Evolutionary conservation across 2,888 invertebrate species (phyloP), one percentile per base, ranked within the genome.

Genomic region (Trimorus sp.): DNA sequence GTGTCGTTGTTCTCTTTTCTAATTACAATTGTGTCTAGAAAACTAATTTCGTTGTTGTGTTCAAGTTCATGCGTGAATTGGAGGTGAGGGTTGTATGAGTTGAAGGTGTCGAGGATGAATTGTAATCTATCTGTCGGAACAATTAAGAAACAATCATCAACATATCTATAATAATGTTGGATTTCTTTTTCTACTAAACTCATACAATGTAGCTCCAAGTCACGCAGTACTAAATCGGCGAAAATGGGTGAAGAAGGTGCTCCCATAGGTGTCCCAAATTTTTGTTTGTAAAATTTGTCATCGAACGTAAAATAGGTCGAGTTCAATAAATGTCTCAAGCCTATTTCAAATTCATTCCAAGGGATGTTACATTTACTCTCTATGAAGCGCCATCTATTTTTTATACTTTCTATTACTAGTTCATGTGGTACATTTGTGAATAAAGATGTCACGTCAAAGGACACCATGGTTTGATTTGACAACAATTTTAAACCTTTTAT

Each of bases 51-150:
- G 7, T 56, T n/a, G 12, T 56, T 56, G 4, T 12, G 16, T 56
- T 56, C 56, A 3, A 56, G 8, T 36, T 56, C 56, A 37, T 12
- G 9, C n/a, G 37, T 56, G 7, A 56, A 56, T 56, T 56, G 36
- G 3, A 56, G n/a, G 12, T 37, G 3, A 11, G 8, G 36, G 12
- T 56, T 6, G 12, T 12, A 56, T 9, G 11, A 12, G n/a, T 56
- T 56, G 12, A 56, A 56, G 4, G 6, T 8, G 9, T 56, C 6
- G 7, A 56, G 12, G 0, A 37, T 56, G 2, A 12, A 12, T n/a
- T 4, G 7, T 2, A 49, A 4, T 12, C 12, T 36, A 26, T 56
- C 15, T 1, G 8, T 9, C 7, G 36, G 37, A 12, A 37, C 4
- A 12, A 56, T 36, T 37, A 15, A 6, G 16, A 53, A 53, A 26